These are phyloP conservation scores for Rattus norvegicus DNA, from an alignment of 2,113 vertebrate species.

Conservation along the genomic window GRCr8 NC_086020.1:82880001-82880500, in stretches of 20 bases:
- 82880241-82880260: conserved; percentile 4
- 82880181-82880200: conserved; percentile 50
- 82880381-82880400: conserved; percentile 82
- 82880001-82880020: conserved; percentile 83
- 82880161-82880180: conserved; percentile 39
- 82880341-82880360: conserved; percentile 68
- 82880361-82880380: conserved; percentile 47
- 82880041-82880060: conserved; percentile 80
- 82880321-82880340: conserved; percentile 63
- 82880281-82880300: conserved; percentile 22
- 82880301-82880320: conserved; percentile 38
- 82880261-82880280: neutral
- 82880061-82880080: conserved; percentile 83
- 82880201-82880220: conserved; percentile 10
- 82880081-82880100: conserved; percentile 82
- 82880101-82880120: conserved; percentile 84
- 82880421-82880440: conserved; percentile 67
- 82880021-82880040: conserved; percentile 69
- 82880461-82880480: conserved; percentile 43
- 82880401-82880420: conserved; percentile 80
- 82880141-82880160: conserved; percentile 3
- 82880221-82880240: conserved; percentile 24
- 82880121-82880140: neutral
- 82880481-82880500: conserved; percentile 76
- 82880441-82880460: conserved; percentile 82